Base-by-base conservation (phyloP, 2,888 invertebrate species). In the Scaptodrosophila latifasciaeformis region DNA sequence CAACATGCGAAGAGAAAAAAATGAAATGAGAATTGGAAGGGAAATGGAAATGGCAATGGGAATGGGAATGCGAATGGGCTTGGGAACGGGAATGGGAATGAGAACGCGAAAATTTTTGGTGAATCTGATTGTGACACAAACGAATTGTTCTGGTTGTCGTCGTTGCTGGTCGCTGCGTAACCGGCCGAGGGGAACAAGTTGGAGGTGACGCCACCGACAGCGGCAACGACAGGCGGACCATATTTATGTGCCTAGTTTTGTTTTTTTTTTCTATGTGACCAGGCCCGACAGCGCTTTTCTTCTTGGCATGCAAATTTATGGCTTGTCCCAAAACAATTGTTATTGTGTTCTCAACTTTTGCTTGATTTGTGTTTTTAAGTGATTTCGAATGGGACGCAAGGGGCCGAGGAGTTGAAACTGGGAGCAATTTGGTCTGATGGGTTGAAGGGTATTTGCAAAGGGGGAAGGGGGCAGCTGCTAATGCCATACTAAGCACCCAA, bases 91-190 rank as follows among this genome's bases (percentile, higher is more conserved):
- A 49, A 52, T 54, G 24, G 7, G 24, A 24, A 24, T 24, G 24
- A 7, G 24, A 37, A 37, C 37, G 49, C 54, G 50, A 62, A 48
- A n/a, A 82, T 76, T 80, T 81, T 70, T 80, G 66, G 67, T 80
- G 74, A 82, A 82, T 83, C 83, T 82, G 82, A 83, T 83, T 82
- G 83, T 82, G 83, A 82, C 82, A 82, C 70, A 82, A 82, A 82
- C 77, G 82, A 83, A 82, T 83, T 81, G 83, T 82, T 82, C 70
- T 69, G 68, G 63, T 68, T 67, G 65, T 64, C 70, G 65, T 65
- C 53, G 51, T 34, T 29, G 52, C 27, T 30, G 48, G 39, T 43
- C 34, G 34, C 54, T 35, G 35, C 48, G 27, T 47, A 13, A n/a
- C 17, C 31, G 17, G 9, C 2, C 6, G 10, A 13, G 13, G 4